phyloP scores from a whole-genome alignment of 2,888 invertebrate species.

The Himalopsyche anomala region DNA sequence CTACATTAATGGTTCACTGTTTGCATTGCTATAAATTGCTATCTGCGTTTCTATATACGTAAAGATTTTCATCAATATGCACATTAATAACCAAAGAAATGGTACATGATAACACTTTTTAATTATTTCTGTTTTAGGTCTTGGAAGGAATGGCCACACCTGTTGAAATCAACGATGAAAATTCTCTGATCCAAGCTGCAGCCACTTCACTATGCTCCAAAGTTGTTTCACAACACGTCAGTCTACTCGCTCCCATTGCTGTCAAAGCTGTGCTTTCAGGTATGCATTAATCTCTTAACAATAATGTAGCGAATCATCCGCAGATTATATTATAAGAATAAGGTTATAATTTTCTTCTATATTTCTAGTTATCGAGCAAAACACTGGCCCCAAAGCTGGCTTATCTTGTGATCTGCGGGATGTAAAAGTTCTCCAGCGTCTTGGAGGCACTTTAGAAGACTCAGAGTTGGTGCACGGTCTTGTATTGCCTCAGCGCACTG shows the following conservation, averaged over 20 bases:
- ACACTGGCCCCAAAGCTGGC: slow-evolving; percentile 70
- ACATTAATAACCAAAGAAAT: background rate
- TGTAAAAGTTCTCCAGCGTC: slow-evolving; percentile 96
- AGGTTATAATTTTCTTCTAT: slow-evolving; percentile 15
- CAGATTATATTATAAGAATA: too few relatives aligned
- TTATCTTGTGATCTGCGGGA: slow-evolving; percentile 86
- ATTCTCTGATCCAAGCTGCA: slow-evolving; percentile 94
- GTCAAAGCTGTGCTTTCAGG: slow-evolving; percentile 97
- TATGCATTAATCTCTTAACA: slow-evolving; percentile 44
- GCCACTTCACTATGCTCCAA: slow-evolving; percentile 98
- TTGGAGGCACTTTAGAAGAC: slow-evolving; percentile 98
- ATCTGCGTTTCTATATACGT: too few relatives aligned
- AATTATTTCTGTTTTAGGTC: slow-evolving; percentile 72
- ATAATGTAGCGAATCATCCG: too few relatives aligned
- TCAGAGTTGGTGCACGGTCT: slow-evolving; percentile 97
- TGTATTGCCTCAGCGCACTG: slow-evolving; percentile 92
- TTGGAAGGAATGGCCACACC: slow-evolving; percentile 90
- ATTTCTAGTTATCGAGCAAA: slow-evolving; percentile 74
- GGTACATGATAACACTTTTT: background rate
- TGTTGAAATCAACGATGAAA: slow-evolving; percentile 90
- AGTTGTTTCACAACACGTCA: slow-evolving; percentile 98
- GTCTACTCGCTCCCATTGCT: slow-evolving; percentile 95
- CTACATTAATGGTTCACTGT: too few relatives aligned
- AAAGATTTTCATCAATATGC: too few relatives aligned
- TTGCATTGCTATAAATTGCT: too few relatives aligned